These are phyloP conservation scores for Turdus rufiventris DNA, from an alignment of 2,113 vertebrate genomes.

Conservation along the genomic window DNA sequence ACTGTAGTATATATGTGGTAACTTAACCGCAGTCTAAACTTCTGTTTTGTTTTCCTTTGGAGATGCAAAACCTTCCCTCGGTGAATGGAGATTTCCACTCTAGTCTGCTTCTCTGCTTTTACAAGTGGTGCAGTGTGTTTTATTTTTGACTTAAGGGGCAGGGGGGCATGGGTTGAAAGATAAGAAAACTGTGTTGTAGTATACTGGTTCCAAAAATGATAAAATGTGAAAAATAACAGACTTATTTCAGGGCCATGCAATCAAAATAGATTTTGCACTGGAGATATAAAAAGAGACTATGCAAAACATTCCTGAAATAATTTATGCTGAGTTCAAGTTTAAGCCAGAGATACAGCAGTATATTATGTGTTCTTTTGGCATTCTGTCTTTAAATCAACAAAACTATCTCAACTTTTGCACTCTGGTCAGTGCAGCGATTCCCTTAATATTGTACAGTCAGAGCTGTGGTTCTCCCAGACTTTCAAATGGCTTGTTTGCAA, in stretches of 20 bases:
- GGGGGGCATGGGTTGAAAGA: neutral
- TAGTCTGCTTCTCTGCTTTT: neutral
- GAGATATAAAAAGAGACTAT: constrained; percentile 54
- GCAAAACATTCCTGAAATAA: constrained; percentile 63
- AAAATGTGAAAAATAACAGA: constrained; percentile 58
- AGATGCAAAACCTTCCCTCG: neutral
- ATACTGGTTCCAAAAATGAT: constrained; percentile 42
- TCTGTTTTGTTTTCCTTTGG: neutral
- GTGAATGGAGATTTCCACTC: constrained; percentile 39
- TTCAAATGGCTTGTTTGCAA: neutral
- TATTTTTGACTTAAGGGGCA: constrained; percentile 16
- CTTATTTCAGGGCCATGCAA: constrained; percentile 20
- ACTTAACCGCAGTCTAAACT: neutral
- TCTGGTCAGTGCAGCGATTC: neutral
- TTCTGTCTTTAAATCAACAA: constrained; percentile 50
- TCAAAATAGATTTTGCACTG: constrained; percentile 54
- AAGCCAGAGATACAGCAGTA: constrained; percentile 39
- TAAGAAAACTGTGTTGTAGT: constrained; percentile 8
- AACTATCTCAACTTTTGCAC: constrained; percentile 8
- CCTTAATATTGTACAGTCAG: neutral
- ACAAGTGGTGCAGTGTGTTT: constrained; percentile 21
- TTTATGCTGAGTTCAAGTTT: constrained; percentile 62
- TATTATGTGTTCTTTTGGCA: constrained; percentile 43
- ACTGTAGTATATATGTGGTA: neutral
- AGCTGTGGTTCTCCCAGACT: neutral